A percentile compares a stretch with the other conserved stretches of the same genome.
These are phyloP conservation scores for Cataglyphis livida DNA, from an alignment of 2,888 invertebrate genomes.

Conservation along the genomic window DNA sequence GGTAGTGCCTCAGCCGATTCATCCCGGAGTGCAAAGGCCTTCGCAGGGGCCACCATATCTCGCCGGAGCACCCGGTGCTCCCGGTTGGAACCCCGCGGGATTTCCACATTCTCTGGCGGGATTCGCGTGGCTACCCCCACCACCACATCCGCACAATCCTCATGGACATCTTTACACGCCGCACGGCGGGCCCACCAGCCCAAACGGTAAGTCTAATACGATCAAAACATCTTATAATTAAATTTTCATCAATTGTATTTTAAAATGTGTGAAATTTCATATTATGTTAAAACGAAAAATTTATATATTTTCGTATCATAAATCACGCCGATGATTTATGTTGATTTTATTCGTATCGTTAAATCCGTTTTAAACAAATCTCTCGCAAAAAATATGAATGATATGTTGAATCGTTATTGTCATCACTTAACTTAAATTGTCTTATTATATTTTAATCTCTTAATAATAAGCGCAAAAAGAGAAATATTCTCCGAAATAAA, in stretches of 20 bases:
- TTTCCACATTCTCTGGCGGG: constrained; percentile 87
- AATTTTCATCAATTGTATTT: background rate
- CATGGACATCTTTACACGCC: constrained; percentile 85
- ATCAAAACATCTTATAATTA: background rate
- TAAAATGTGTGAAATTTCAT: background rate
- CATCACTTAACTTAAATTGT: background rate
- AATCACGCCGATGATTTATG: background rate
- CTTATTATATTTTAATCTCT: background rate
- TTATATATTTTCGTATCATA: background rate
- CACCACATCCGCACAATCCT: constrained; percentile 88
- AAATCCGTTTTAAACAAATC: background rate
- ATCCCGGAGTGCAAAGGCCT: constrained; percentile 88
- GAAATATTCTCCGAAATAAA: background rate
- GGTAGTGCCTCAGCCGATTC: constrained; percentile 90
- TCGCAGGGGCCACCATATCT: constrained; percentile 86
- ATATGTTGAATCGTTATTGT: background rate
- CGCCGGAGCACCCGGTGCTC: constrained; percentile 83
- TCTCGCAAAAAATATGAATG: background rate
- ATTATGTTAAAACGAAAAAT: background rate
- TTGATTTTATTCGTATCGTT: background rate
- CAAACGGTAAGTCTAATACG: constrained; percentile 80
- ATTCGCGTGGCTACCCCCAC: constrained; percentile 89
- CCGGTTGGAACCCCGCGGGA: constrained; percentile 84
- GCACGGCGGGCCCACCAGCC: constrained; percentile 84
- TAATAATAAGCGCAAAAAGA: background rate